phyloP scores from a whole-genome alignment of 2,113 vertebrate genomes.

The Paralichthys olivaceus region DNA sequence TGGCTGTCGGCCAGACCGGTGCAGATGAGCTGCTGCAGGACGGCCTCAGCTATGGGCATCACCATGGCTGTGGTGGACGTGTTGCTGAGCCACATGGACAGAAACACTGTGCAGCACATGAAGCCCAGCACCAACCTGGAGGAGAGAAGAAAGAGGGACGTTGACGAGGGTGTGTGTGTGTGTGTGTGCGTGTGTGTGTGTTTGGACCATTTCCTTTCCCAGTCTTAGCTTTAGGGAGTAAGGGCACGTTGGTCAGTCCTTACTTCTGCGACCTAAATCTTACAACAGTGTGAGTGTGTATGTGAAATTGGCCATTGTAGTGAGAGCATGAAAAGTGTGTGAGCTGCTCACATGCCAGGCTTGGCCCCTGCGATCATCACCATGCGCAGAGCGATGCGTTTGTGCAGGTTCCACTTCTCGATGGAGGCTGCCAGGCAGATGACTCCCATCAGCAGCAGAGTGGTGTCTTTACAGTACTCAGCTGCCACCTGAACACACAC shows the following conservation, averaged over 20 bases:
- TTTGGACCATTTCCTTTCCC: too few relatives aligned
- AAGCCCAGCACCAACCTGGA: slow-evolving; percentile 95
- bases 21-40: slow-evolving; percentile 93
- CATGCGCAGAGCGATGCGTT: slow-evolving; percentile 95
- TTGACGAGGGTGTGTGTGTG: neutral
- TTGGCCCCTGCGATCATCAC: slow-evolving; percentile 97
- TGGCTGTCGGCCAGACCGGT: slow-evolving; percentile 84
- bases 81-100: slow-evolving; percentile 99
- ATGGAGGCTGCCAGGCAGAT: slow-evolving; percentile 97
- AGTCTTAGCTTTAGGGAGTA: neutral
- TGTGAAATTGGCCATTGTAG: too few relatives aligned
- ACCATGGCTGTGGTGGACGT: slow-evolving; percentile 99
- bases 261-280: neutral
- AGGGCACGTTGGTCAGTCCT: neutral
- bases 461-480: slow-evolving; percentile 98
- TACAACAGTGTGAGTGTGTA: neutral
- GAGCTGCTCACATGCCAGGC: slow-evolving; percentile 91
- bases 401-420: slow-evolving; percentile 98
- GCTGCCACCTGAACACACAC: slow-evolving; percentile 88
- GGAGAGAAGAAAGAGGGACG: neutral
- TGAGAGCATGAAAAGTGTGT: neutral
- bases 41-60: slow-evolving; percentile 98
- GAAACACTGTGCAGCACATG: slow-evolving; percentile 95
- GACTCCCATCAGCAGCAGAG: slow-evolving; percentile 94
- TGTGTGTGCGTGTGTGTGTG: neutral